Base-by-base conservation (phyloP, 2,888 invertebrate genomes). In the Glaucopsyche alexis region DNA sequence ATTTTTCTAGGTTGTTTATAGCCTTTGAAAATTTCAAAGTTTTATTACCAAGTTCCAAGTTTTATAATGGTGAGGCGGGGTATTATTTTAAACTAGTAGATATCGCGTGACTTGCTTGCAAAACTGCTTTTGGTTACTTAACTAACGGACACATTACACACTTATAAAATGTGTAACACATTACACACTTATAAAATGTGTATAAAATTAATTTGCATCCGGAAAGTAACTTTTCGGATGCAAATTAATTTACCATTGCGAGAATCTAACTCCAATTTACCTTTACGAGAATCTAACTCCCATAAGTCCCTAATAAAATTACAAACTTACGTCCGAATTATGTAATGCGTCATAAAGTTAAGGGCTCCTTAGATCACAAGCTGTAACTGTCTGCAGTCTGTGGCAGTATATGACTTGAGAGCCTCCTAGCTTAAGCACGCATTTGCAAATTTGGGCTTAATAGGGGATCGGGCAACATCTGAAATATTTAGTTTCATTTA, bases 21-120 rank as follows among this genome's bases (percentile, higher is more conserved):
- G 66, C 50, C 72, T 66, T 72, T 72, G 66, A 72, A 72, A 72
- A 50, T 65, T 72, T 72, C 19, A 38, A 72, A 72, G 47, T 66
- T 67, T 66, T 66, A 66, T 47, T 47, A 49, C 19, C 69, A 29
- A 47, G 69, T 69, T 69, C 69, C 47, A 49, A 69, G 69, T 69
- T 69, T 69, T 49, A 69, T 67, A 67, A 67, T 67, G 45, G 47
- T 49, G 69, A 29, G 69, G 29, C 47, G 60, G 16, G 29, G 29
- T 60, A 60, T 60, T 60, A 60, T 60, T 60, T 60, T 60, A 60
- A 60, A 60, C 60, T 60, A 60, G 60, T 60, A 16, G 55, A 29
- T 19, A 16, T 16, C 29, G 1, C 60, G 60, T 60, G 60, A 60
- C 60, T 38, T 29, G 60, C 60, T 29, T 60, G 29, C 60, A 5